Percentiles rank a stretch among this genome's conserved stretches.
These are phyloP conservation scores for Trogon surrucura DNA, from an alignment of 2,113 vertebrate species.

Conservation along the genomic window DNA sequence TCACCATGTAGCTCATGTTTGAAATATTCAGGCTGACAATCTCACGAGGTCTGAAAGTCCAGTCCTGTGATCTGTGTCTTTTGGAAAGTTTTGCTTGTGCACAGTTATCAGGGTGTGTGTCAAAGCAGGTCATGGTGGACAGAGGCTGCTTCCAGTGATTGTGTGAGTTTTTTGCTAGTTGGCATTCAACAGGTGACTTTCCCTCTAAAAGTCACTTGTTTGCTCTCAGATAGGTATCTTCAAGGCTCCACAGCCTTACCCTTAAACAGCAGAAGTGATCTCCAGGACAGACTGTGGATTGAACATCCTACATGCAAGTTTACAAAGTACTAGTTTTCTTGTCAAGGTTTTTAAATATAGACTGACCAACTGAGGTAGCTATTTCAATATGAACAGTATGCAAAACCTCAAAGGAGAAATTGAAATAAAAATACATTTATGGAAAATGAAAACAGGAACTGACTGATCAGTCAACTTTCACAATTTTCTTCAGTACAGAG, in stretches of 20 bases:
- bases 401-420: slow-evolving; percentile 33
- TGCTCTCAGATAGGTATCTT: background rate
- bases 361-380: background rate
- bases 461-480: slow-evolving; percentile 52
- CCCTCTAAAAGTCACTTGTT: background rate
- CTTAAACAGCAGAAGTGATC: background rate
- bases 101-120: no score
- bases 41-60: background rate
- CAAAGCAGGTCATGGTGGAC: background rate
- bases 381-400: background rate
- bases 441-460: slow-evolving; percentile 70
- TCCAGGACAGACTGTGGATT: background rate
- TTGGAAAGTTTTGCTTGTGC: background rate
- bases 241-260: background rate
- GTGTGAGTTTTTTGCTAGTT: background rate
- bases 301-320: background rate
- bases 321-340: background rate
- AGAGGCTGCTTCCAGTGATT: background rate
- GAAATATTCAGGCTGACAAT: background rate
- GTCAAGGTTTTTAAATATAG: background rate
- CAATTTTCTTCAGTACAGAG: slow-evolving; percentile 44
- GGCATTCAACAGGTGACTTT: background rate
- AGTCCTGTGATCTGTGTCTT: background rate
- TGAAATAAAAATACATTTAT: slow-evolving; percentile 61
- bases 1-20: background rate